Percentiles rank a stretch among this genome's conserved stretches.
Evolutionary conservation across 2,797 vertebrate genomes (phyloP).

Genomic region (Catostomus latipinnis): DNA sequence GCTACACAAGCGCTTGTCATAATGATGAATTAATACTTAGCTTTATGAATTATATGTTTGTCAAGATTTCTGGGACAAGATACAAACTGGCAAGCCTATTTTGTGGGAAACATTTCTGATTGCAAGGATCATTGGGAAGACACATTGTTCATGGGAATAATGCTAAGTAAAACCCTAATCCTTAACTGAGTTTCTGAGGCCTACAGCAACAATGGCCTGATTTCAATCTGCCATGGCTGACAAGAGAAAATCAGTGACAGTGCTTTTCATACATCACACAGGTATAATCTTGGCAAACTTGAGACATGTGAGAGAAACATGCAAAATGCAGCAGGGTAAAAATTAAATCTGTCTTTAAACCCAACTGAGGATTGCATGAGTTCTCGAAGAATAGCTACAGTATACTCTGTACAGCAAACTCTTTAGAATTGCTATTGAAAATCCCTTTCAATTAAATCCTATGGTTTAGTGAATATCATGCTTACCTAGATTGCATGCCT

Average conservation of each 20-base stretch:
- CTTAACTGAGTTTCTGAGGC: conserved; percentile 9
- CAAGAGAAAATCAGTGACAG: conserved; percentile 28
- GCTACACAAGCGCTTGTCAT: conserved; percentile 1
- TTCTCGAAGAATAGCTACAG: background rate
- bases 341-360: background rate
- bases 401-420: too few relatives aligned
- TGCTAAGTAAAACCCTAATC: conserved; percentile 17
- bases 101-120: conserved; percentile 41
- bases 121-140: conserved; percentile 54
- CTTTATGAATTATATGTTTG: conserved; percentile 36
- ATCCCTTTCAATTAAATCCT: too few relatives aligned
- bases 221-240: conserved; percentile 26
- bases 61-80: conserved; percentile 34
- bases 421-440: too few relatives aligned
- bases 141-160: conserved; percentile 33
- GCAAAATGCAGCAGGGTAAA: background rate
- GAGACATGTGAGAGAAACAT: background rate
- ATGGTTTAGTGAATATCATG: conserved; percentile 18
- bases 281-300: conserved; percentile 17
- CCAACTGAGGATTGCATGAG: background rate
- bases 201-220: conserved; percentile 28
- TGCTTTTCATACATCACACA: background rate
- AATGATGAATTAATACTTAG: conserved; percentile 1
- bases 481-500: conserved; percentile 98
- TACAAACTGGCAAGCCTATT: conserved; percentile 46